Conservation (phyloP, 2,888 invertebrate species). For the Cremastinae sp. region DNA sequence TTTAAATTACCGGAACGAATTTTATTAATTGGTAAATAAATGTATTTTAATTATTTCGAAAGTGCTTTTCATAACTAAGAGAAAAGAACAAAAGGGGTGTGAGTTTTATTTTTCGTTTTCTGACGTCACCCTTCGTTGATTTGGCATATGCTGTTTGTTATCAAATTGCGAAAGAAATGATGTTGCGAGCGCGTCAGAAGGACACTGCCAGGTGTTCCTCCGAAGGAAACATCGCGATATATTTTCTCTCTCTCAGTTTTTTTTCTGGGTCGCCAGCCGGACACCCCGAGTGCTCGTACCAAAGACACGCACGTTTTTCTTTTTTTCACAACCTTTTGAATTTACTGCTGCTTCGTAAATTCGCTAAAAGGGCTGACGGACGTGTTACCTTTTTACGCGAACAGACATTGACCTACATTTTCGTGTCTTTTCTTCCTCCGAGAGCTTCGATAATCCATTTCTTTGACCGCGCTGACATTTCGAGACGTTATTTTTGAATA, state of each 20-base stretch:
- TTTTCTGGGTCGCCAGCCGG: conserved; percentile 72
- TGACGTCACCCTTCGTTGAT: not conserved
- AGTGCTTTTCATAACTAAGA: too few relatives aligned
- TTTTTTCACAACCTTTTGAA: not conserved
- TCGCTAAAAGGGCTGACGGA: not conserved
- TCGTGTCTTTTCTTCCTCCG: conserved; percentile 30
- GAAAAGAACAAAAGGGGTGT: not conserved
- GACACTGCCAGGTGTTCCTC: conserved; percentile 69
- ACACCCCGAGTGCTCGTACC: conserved; percentile 69
- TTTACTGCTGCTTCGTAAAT: conserved; percentile 6
- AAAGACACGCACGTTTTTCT: conserved; percentile 58
- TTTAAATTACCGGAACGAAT: too few relatives aligned
- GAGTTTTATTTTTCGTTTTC: not conserved
- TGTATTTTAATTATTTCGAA: too few relatives aligned
- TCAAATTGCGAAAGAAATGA: conserved; percentile 19
- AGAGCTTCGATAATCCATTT: conserved; percentile 25
- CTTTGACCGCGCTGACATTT: too few relatives aligned
- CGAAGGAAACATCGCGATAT: conserved; percentile 61
- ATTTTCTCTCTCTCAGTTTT: conserved; percentile 35
- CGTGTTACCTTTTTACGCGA: conserved; percentile 17
- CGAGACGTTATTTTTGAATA: conserved; percentile 12
- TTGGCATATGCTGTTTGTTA: conserved; percentile 17
- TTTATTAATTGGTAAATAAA: too few relatives aligned
- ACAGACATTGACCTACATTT: conserved; percentile 46
- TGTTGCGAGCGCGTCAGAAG: conserved; percentile 29